Conservation (phyloP, 2,888 invertebrate genomes). For the Chorisops tibialis region DNA sequence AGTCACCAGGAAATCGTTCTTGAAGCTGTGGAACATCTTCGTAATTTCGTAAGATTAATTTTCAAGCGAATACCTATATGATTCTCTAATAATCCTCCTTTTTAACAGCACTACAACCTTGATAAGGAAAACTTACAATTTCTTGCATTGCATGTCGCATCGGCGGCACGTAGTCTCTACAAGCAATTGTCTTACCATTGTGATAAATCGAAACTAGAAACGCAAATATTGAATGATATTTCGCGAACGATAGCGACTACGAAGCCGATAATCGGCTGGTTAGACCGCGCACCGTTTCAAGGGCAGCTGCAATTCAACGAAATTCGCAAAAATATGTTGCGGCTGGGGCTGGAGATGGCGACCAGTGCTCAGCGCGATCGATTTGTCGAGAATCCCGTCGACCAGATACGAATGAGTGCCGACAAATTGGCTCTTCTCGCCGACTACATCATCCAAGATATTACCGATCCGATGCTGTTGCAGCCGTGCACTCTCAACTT, state of each 20-base stretch:
- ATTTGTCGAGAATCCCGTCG: slow-evolving; percentile 82
- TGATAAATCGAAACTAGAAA: slow-evolving; percentile 63
- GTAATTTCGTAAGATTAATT: slow-evolving; percentile 71
- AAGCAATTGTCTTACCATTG: slow-evolving; percentile 63
- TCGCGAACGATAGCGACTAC: slow-evolving; percentile 79
- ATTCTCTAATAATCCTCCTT: slow-evolving; percentile 30
- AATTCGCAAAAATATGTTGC: slow-evolving; percentile 68
- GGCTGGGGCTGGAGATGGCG: slow-evolving; percentile 80
- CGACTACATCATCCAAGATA: slow-evolving; percentile 82
- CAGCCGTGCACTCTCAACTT: slow-evolving; percentile 89
- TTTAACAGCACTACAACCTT: slow-evolving; percentile 79
- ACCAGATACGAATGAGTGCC: slow-evolving; percentile 66
- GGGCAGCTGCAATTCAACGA: slow-evolving; percentile 62
- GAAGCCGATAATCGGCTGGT: slow-evolving; percentile 86
- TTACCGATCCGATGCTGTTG: slow-evolving; percentile 83
- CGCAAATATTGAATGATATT: slow-evolving; percentile 79
- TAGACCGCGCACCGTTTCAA: slow-evolving; percentile 63
- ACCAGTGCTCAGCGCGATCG: slow-evolving; percentile 87
- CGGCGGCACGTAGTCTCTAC: slow-evolving; percentile 73
- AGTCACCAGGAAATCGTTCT: slow-evolving; percentile 93
- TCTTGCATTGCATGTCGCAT: slow-evolving; percentile 78
- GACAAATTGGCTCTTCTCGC: slow-evolving; percentile 72
- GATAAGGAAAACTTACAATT: slow-evolving; percentile 90
- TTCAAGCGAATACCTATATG: background rate
- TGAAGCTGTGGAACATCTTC: slow-evolving; percentile 85